Conservation (phyloP, 2,113 vertebrate species). For the Rafetus swinhoei region DNA sequence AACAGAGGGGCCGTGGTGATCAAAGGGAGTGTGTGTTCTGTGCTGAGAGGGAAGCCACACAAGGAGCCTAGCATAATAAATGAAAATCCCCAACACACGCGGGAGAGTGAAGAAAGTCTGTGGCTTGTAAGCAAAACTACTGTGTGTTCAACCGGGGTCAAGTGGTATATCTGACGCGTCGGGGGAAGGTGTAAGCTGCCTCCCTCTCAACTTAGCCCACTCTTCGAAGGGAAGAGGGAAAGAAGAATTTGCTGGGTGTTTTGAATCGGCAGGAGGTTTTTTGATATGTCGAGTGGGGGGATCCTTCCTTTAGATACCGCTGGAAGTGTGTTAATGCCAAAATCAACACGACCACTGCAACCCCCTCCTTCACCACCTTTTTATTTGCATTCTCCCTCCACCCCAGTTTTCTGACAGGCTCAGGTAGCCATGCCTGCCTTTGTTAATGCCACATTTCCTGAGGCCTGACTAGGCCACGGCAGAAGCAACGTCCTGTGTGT, state of each 20-base stretch:
- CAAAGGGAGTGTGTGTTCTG: too few relatives aligned
- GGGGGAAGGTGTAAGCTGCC: neutral
- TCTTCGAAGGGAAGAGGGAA: neutral
- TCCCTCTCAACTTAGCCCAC: neutral
- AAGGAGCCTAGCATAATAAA: too few relatives aligned
- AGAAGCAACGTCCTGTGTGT: neutral
- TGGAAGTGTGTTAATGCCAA: neutral
- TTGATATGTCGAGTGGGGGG: neutral
- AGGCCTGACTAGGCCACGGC: neutral
- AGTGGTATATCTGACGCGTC: neutral
- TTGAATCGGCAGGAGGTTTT: neutral
- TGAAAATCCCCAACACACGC: too few relatives aligned
- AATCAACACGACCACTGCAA: neutral
- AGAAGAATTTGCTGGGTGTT: neutral
- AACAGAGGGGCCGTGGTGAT: too few relatives aligned
- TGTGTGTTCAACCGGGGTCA: too few relatives aligned
- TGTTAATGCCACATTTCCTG: accelerated
- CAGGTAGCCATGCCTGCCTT: neutral
- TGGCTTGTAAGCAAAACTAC: too few relatives aligned
- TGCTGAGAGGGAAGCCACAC: too few relatives aligned
- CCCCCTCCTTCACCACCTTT: neutral
- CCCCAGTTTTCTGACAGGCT: neutral
- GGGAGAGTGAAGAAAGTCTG: too few relatives aligned
- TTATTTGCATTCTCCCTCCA: neutral
- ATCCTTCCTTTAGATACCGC: neutral